Conservation (phyloP, 1,140 invertebrate genomes). For the Akabosia matsudoensis region DNA sequence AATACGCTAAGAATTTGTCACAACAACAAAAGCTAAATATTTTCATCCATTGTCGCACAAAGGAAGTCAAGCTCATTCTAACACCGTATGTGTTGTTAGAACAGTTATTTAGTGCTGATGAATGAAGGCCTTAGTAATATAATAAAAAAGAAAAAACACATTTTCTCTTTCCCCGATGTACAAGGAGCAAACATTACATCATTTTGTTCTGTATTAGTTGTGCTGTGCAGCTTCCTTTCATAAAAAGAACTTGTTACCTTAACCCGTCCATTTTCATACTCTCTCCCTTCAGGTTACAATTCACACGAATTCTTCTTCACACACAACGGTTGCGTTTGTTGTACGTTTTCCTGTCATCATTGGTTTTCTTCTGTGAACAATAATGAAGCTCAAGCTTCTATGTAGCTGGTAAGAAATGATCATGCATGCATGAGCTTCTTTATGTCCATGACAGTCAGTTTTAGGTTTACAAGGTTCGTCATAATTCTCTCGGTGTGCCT, state of each 20-base stretch:
- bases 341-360: neutral
- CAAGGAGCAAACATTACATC: neutral
- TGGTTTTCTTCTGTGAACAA: neutral
- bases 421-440: neutral
- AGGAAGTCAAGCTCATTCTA: too few relatives aligned
- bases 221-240: neutral
- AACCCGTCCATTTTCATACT: neutral
- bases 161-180: too few relatives aligned
- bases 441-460: neutral
- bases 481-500: neutral
- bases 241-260: slow-evolving; percentile 6
- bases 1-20: neutral
- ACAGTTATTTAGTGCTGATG: too few relatives aligned
- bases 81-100: too few relatives aligned
- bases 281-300: too few relatives aligned
- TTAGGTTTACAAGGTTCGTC: too few relatives aligned
- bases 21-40: too few relatives aligned
- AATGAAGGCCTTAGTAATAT: neutral
- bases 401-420: too few relatives aligned
- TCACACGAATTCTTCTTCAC: neutral
- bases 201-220: neutral
- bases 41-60: too few relatives aligned
- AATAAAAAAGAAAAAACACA: neutral
- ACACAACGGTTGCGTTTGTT: neutral
- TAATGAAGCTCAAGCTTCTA: too few relatives aligned